Evolutionary conservation across 2,113 vertebrate genomes (phyloP).

Genomic region (Sinosuthora webbiana): DNA sequence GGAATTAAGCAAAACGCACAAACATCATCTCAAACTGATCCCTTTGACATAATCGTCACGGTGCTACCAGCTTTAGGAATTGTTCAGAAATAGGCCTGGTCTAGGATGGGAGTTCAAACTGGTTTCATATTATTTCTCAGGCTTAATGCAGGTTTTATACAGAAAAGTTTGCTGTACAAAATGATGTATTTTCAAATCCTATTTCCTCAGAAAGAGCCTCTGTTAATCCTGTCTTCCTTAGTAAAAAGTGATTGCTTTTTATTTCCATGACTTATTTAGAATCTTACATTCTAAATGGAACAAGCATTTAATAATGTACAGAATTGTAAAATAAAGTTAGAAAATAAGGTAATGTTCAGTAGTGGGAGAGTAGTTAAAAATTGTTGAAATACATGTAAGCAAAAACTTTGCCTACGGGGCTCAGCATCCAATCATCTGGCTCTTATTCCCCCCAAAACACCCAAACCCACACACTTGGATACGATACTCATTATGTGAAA

Average conservation of each 20-base stretch:
- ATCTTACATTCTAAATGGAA: not conserved
- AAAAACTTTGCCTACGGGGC: not conserved
- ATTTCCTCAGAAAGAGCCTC: not conserved
- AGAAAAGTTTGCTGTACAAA: not conserved
- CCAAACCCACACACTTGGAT: constrained; percentile 2
- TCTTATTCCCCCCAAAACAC: not conserved
- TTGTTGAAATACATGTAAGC: not conserved
- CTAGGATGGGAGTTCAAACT: not conserved
- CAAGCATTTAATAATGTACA: not conserved
- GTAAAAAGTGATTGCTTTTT: not conserved
- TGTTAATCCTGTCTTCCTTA: not conserved
- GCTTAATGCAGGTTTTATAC: not conserved
- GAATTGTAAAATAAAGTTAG: not conserved
- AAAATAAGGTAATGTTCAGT: not conserved
- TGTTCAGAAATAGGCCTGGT: not conserved
- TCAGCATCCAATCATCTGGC: not conserved
- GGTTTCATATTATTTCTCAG: not conserved
- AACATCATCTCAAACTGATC: not conserved
- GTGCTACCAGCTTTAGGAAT: not conserved
- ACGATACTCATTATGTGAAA: constrained; percentile 9
- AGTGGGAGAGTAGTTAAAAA: constrained; percentile 6
- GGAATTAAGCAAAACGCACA: not conserved
- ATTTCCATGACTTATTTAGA: not conserved
- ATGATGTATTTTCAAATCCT: not conserved
- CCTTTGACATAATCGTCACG: not conserved